A percentile compares a stretch with the other conserved stretches of the same genome.
These are phyloP conservation scores for Episyrphus balteatus DNA, from an alignment of 1,140 invertebrate genomes.

Conservation along the genomic window DNA sequence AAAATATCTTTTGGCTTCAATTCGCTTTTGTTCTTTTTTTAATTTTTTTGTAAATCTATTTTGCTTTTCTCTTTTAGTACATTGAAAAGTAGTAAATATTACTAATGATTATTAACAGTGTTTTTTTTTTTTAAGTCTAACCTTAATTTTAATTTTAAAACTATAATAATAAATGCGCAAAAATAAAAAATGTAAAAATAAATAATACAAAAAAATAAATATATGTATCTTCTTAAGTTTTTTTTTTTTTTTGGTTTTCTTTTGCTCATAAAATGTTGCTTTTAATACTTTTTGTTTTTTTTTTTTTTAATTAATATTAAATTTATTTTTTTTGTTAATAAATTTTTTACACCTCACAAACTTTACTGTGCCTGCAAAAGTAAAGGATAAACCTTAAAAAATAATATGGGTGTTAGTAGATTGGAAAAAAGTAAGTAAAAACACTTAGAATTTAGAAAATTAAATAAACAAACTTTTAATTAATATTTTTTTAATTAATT, in stretches of 20 bases:
- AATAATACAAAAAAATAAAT: not conserved
- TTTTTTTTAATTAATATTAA: constrained; percentile 4
- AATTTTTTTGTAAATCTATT: too few relatives aligned
- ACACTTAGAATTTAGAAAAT: constrained; percentile 6
- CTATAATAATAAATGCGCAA: too few relatives aligned
- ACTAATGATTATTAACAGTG: too few relatives aligned
- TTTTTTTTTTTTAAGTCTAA: constrained; percentile 4
- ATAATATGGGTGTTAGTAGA: constrained; percentile 38
- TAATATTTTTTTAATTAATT: too few relatives aligned
- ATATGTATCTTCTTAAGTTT: constrained; percentile 12
- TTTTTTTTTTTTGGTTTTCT: constrained; percentile 14
- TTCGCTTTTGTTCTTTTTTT: too few relatives aligned
- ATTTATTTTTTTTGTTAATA: constrained; percentile 9
- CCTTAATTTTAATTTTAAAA: not conserved
- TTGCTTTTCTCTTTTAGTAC: too few relatives aligned
- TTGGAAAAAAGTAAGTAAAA: constrained; percentile 37
- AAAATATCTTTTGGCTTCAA: too few relatives aligned
- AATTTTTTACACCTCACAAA: constrained; percentile 10
- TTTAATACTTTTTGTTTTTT: constrained; percentile 16
- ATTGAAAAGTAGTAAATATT: too few relatives aligned
- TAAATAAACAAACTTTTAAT: not conserved
- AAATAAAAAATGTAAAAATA: not conserved
- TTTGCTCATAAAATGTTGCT: constrained; percentile 2
- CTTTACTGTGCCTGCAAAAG: constrained; percentile 38
- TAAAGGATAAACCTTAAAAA: constrained; percentile 39